Percentiles rank a stretch among this genome's conserved stretches.
These are phyloP conservation scores for Cephus spinipes DNA, from an alignment of 2,888 invertebrate genomes.

Conservation along the genomic window DNA sequence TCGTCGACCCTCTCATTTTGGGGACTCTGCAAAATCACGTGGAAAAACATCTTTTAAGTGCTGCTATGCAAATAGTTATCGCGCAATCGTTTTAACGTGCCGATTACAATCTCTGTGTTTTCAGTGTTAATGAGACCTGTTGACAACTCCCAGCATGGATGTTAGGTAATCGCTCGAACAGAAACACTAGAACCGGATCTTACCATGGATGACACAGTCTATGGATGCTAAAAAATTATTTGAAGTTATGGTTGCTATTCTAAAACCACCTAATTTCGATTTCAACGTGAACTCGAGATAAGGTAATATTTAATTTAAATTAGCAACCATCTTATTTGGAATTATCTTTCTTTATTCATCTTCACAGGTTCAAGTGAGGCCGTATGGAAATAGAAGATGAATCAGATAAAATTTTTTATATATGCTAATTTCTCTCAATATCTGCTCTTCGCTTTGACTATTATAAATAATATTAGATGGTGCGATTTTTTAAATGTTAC, in stretches of 20 bases:
- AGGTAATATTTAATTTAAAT: neutral
- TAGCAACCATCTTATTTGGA: neutral
- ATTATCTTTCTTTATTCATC: neutral
- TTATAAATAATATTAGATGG: neutral
- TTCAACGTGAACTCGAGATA: neutral
- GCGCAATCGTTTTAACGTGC: neutral
- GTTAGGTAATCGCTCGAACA: neutral
- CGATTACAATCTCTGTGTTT: neutral
- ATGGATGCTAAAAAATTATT: neutral
- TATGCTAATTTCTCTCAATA: neutral
- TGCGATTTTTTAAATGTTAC: neutral
- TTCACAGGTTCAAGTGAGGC: neutral
- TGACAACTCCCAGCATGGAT: neutral
- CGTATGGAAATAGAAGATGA: neutral
- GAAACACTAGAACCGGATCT: neutral
- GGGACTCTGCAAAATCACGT: slow-evolving; percentile 31
- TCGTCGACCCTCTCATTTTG: slow-evolving; percentile 41
- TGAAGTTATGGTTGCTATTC: neutral
- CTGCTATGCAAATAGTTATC: neutral
- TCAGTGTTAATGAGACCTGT: slow-evolving; percentile 1
- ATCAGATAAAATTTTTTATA: neutral
- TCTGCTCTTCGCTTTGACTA: neutral
- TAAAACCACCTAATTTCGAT: neutral
- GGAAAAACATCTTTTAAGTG: neutral
- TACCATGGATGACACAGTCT: neutral